Evolutionary conservation across 2,113 vertebrate species (phyloP).

Genomic region (Centropristis striata): DNA sequence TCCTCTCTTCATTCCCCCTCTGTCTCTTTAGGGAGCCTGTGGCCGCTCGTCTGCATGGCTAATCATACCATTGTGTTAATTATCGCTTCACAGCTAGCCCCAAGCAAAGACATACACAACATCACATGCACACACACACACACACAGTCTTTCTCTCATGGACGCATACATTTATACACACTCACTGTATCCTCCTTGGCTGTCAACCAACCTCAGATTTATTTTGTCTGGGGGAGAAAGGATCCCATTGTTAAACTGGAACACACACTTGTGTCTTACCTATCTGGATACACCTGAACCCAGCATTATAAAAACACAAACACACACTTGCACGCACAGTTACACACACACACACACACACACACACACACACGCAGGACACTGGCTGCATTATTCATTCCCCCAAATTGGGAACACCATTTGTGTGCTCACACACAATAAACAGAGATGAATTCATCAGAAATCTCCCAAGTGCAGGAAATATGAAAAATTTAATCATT

Average conservation of each 20-base stretch:
- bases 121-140: slow-evolving; percentile 19
- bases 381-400: slow-evolving; percentile 82
- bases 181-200: slow-evolving; percentile 46
- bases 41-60: slow-evolving; percentile 74
- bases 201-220: slow-evolving; percentile 54
- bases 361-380: slow-evolving; percentile 44
- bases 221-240: slow-evolving; percentile 50
- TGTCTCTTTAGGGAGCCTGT: slow-evolving; percentile 67
- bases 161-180: slow-evolving; percentile 12
- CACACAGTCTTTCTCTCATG: slow-evolving; percentile 6
- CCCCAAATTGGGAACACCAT: slow-evolving; percentile 81
- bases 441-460: slow-evolving; percentile 85
- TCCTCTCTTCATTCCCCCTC: slow-evolving; percentile 45
- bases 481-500: slow-evolving; percentile 98
- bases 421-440: slow-evolving; percentile 84
- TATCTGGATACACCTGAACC: slow-evolving; percentile 51
- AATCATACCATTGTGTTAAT: slow-evolving; percentile 80
- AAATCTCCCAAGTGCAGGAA: slow-evolving; percentile 91
- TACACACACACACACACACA: slow-evolving; percentile 24
- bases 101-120: slow-evolving; percentile 56
- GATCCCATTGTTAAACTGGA: slow-evolving; percentile 44
- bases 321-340: slow-evolving; percentile 5
- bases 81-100: slow-evolving; percentile 69
- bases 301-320: slow-evolving; percentile 39
- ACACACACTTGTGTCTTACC: slow-evolving; percentile 45